These are phyloP conservation scores for Eleginops maclovinus DNA, from an alignment of 2,113 vertebrate species.

Conservation along the genomic window DNA sequence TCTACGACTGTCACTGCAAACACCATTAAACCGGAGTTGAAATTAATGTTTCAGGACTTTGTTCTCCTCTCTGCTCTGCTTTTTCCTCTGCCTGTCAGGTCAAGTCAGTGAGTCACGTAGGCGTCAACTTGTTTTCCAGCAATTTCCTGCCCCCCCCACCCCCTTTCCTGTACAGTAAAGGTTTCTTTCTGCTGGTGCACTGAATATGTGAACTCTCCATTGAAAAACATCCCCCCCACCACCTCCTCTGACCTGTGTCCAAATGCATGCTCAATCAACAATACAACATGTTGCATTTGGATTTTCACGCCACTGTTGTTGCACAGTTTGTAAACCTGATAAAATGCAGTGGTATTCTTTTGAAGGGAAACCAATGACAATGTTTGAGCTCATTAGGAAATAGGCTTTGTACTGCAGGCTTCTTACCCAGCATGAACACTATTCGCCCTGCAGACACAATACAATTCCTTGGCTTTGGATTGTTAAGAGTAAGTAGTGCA, in stretches of 20 bases:
- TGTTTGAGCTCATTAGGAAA: constrained; percentile 52
- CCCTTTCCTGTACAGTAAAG: constrained; percentile 70
- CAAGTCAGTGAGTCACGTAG: constrained; percentile 44
- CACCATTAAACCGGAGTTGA: background rate
- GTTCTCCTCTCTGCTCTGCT: background rate
- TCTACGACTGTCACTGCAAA: background rate
- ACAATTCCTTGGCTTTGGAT: constrained; percentile 44
- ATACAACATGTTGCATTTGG: constrained; percentile 18
- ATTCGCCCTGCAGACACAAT: constrained; percentile 48
- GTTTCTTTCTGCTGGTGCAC: constrained; percentile 38
- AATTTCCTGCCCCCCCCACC: constrained; percentile 49
- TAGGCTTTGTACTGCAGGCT: constrained; percentile 51
- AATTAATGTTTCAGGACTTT: constrained; percentile 6
- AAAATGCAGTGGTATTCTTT: constrained; percentile 50
- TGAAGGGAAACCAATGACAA: constrained; percentile 59
- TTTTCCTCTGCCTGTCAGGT: constrained; percentile 9
- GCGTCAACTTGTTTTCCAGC: constrained; percentile 70
- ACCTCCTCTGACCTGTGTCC: constrained; percentile 18
- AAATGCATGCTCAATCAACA: constrained; percentile 20
- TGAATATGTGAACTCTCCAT: constrained; percentile 50
- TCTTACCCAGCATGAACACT: constrained; percentile 54
- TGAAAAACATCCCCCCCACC: constrained; percentile 28
- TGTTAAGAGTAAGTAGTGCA: constrained; percentile 43
- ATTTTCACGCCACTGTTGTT: constrained; percentile 40
- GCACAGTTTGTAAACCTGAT: constrained; percentile 52